Percentiles rank a stretch among this genome's conserved stretches.
These are phyloP conservation scores for Scortum barcoo DNA, from an alignment of 2,113 vertebrate genomes.

Conservation along the genomic window DNA sequence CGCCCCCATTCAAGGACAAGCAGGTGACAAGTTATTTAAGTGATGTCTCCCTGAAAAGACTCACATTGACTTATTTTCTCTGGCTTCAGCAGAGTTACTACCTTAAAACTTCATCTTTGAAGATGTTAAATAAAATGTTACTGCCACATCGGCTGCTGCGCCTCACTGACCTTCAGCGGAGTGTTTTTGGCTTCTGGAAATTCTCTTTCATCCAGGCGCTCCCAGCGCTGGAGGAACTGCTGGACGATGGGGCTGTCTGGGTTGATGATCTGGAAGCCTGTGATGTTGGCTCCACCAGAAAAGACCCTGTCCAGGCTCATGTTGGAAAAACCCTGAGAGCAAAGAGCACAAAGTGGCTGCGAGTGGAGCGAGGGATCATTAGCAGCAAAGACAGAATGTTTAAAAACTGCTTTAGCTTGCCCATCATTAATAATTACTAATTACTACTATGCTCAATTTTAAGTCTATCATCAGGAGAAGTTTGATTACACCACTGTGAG, in stretches of 20 bases:
- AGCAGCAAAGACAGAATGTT: constrained; percentile 12
- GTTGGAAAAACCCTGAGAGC: constrained; percentile 93
- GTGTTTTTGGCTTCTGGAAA: constrained; percentile 96
- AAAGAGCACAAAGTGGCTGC: constrained; percentile 57
- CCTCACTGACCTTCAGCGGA: constrained; percentile 94
- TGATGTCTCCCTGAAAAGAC: constrained; percentile 10
- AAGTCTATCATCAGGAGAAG: constrained; percentile 4
- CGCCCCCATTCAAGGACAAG: constrained; percentile 22
- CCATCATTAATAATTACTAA: not conserved
- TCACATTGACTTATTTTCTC: constrained; percentile 33
- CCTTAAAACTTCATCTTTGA: constrained; percentile 45
- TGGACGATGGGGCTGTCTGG: constrained; percentile 95
- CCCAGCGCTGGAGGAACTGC: constrained; percentile 98
- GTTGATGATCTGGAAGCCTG: constrained; percentile 98
- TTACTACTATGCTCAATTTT: constrained; percentile 3
- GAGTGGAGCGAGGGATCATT: constrained; percentile 29
- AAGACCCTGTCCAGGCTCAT: constrained; percentile 94
- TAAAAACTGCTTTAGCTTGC: constrained; percentile 3
- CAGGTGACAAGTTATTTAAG: constrained; percentile 44
- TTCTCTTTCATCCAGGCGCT: constrained; percentile 97
- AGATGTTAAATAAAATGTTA: constrained; percentile 53
- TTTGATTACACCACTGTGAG: not conserved
- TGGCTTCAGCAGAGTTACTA: constrained; percentile 26
- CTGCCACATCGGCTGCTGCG: constrained; percentile 61
- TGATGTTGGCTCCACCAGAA: constrained; percentile 95